These are phyloP conservation scores for Nerophis lumbriciformis DNA, from an alignment of 2,113 vertebrate genomes.

Conservation along the genomic window DNA sequence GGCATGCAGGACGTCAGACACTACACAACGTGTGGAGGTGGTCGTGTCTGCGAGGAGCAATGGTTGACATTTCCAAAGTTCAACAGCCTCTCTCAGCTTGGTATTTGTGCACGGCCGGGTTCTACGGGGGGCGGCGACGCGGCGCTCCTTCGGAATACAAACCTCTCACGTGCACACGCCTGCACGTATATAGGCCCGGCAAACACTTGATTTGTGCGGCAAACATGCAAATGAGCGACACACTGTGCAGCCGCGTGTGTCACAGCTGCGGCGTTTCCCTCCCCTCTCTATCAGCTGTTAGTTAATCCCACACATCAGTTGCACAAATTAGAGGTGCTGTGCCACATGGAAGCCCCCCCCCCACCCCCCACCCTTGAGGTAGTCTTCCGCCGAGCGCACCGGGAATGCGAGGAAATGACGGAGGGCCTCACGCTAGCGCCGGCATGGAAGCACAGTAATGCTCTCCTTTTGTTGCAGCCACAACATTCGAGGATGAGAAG, in stretches of 20 bases:
- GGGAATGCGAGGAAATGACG: slow-evolving; percentile 58
- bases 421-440: slow-evolving; percentile 40
- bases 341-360: slow-evolving; percentile 38
- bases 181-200: neutral
- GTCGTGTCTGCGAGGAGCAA: slow-evolving; percentile 44
- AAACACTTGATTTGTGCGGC: slow-evolving; percentile 7
- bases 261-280: slow-evolving; percentile 16
- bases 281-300: slow-evolving; percentile 29
- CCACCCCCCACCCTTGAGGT: slow-evolving; percentile 33
- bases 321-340: slow-evolving; percentile 48
- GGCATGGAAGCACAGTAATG: slow-evolving; percentile 41
- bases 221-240: slow-evolving; percentile 14
- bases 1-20: slow-evolving; percentile 28
- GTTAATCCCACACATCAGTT: slow-evolving; percentile 56
- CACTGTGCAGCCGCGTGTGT: slow-evolving; percentile 6
- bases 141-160: slow-evolving; percentile 45
- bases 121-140: slow-evolving; percentile 54
- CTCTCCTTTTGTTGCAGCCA: slow-evolving; percentile 12
- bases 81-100: slow-evolving; percentile 64
- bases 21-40: slow-evolving; percentile 37
- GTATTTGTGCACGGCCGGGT: slow-evolving; percentile 59
- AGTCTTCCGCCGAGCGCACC: slow-evolving; percentile 57
- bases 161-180: slow-evolving; percentile 17
- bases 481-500: neutral
- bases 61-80: slow-evolving; percentile 68